These are phyloP conservation scores for Thaleichthys pacificus DNA, from an alignment of 2,797 vertebrate genomes.

Conservation along the genomic window DNA sequence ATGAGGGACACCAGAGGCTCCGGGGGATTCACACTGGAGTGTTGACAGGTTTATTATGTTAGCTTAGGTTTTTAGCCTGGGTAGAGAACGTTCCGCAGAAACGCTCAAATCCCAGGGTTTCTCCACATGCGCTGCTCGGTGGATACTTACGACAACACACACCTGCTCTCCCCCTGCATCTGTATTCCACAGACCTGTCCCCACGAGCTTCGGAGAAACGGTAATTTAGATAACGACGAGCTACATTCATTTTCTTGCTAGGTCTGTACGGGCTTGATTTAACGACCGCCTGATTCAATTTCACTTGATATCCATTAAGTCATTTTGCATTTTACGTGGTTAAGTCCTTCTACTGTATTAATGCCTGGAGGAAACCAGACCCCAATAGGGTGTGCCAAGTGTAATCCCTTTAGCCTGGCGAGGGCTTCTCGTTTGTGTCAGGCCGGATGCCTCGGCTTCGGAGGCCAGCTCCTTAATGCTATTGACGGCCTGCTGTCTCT, in stretches of 20 bases:
- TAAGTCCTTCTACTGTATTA: conserved; percentile 11
- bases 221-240: conserved; percentile 16
- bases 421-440: conserved; percentile 64
- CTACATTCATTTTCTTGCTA: conserved; percentile 27
- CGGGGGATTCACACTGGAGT: conserved; percentile 65
- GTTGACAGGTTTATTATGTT: conserved; percentile 74
- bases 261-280: conserved; percentile 7
- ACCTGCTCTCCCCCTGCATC: conserved; percentile 43
- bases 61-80: conserved; percentile 46
- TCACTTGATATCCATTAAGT: conserved; percentile 21
- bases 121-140: conserved; percentile 44
- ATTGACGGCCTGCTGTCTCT: conserved; percentile 73
- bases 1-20: conserved; percentile 57
- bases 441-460: conserved; percentile 47
- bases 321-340: conserved; percentile 22
- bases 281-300: conserved; percentile 1
- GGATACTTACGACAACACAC: conserved; percentile 37
- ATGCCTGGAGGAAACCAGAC: conserved; percentile 29
- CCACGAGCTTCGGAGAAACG: conserved; percentile 14
- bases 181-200: conserved; percentile 35
- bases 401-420: conserved; percentile 51
- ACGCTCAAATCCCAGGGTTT: conserved; percentile 46
- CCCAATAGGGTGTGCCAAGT: conserved; percentile 45
- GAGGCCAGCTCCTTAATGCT: conserved; percentile 56
- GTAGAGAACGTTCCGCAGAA: conserved; percentile 36